phyloP scores from a whole-genome alignment of 2,797 vertebrate species.

The Tachyglossus aculeatus region DNA sequence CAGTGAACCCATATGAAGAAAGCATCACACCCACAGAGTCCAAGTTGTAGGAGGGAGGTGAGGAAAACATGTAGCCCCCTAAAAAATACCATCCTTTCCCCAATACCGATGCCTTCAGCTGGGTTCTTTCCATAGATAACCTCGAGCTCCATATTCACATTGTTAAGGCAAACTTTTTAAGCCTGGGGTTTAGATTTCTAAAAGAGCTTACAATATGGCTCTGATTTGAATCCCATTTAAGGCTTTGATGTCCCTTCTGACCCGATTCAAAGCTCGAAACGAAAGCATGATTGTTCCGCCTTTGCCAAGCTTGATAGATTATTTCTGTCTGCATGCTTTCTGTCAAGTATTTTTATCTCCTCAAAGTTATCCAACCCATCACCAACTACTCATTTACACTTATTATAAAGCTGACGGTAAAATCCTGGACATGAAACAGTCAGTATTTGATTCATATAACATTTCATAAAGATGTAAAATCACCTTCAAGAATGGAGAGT shows the following conservation, averaged over 20 bases:
- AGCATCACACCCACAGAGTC: too few species aligned
- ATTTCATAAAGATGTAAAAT: conserved; percentile 37
- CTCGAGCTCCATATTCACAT: background rate
- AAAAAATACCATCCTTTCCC: accelerated
- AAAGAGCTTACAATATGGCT: background rate
- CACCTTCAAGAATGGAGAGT: background rate
- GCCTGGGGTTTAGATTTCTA: background rate
- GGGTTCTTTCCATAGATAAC: background rate
- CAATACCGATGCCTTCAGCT: too few species aligned
- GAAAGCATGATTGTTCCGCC: background rate
- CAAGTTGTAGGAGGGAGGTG: too few species aligned
- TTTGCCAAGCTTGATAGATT: background rate
- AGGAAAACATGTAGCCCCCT: too few species aligned
- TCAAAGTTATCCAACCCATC: background rate
- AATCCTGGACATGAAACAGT: conserved; percentile 9
- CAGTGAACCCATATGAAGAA: too few species aligned
- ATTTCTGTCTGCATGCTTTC: background rate
- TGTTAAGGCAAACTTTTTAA: background rate
- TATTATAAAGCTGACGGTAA: conserved; percentile 30
- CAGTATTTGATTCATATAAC: conserved; percentile 4
- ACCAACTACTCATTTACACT: conserved; percentile 17
- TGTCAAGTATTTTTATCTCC: background rate
- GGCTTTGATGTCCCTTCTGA: background rate
- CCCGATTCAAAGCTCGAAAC: background rate
- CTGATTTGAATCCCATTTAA: background rate